These are phyloP conservation scores for Acarapis woodi DNA, from an alignment of 1,140 invertebrate species.

Conservation along the genomic window DNA sequence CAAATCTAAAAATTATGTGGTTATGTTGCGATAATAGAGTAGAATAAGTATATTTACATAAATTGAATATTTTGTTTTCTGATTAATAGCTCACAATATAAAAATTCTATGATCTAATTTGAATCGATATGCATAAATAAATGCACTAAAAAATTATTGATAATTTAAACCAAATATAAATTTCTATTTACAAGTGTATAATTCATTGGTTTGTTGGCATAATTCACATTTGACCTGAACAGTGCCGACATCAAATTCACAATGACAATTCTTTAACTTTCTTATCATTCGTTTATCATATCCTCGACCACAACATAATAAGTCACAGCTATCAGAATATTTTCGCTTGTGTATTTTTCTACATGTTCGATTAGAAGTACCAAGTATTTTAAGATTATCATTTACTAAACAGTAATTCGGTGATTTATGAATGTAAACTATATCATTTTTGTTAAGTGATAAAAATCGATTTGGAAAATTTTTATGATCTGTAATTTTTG, in stretches of 20 bases:
- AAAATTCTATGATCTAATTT: too few species aligned
- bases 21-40: too few species aligned
- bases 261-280: constrained; percentile 22
- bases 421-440: constrained; percentile 31
- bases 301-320: constrained; percentile 32
- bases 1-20: too few species aligned
- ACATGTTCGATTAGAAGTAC: constrained; percentile 27
- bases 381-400: constrained; percentile 25
- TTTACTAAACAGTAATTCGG: constrained; percentile 31
- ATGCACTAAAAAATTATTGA: too few species aligned
- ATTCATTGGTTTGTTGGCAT: constrained; percentile 24
- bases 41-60: too few species aligned
- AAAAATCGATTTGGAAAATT: too few species aligned
- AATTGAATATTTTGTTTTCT: too few species aligned
- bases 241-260: constrained; percentile 33
- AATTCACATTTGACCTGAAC: constrained; percentile 30
- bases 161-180: too few species aligned
- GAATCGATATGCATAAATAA: too few species aligned
- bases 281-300: constrained; percentile 24
- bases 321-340: constrained; percentile 31
- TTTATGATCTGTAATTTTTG: too few species aligned
- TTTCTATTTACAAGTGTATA: constrained; percentile 28
- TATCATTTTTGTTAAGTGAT: constrained; percentile 16
- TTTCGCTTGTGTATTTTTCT: constrained; percentile 29
- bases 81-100: too few species aligned